A percentile compares a stretch with the other conserved stretches of the same genome.
Conservation (phyloP, 2,113 vertebrate genomes). For the Numenius arquata region DNA sequence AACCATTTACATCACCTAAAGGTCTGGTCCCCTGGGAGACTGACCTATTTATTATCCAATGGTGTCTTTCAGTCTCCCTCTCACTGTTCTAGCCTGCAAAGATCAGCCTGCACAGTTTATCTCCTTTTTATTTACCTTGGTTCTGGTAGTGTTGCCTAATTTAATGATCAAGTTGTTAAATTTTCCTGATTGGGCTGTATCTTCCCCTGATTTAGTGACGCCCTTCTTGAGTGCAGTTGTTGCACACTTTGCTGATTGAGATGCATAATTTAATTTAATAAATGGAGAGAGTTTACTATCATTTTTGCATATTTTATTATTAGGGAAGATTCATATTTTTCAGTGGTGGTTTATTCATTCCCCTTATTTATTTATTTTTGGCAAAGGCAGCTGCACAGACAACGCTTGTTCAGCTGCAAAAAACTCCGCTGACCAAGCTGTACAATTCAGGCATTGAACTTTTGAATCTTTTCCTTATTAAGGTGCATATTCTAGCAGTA, state of each 20-base stretch:
- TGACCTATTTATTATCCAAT: background rate
- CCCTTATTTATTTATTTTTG: constrained; percentile 56
- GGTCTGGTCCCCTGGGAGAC: background rate
- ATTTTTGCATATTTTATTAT: constrained; percentile 71
- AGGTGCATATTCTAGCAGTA: constrained; percentile 48
- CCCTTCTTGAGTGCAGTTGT: constrained; percentile 32
- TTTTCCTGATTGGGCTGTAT: constrained; percentile 33
- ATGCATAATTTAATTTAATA: constrained; percentile 73
- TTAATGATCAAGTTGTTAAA: constrained; percentile 44
- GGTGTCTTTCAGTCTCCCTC: background rate
- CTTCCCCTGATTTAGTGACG: constrained; percentile 34
- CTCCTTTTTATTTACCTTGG: constrained; percentile 23
- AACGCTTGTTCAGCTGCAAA: constrained; percentile 53
- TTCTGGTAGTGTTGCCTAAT: constrained; percentile 13
- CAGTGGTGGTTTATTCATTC: constrained; percentile 7
- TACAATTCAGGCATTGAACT: constrained; percentile 54
- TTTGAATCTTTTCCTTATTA: constrained; percentile 51
- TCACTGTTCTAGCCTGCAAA: background rate
- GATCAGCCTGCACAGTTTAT: background rate
- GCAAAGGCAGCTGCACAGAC: constrained; percentile 18
- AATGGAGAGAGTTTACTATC: constrained; percentile 67
- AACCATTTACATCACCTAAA: background rate
- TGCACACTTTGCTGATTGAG: constrained; percentile 59
- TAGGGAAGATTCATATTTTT: constrained; percentile 66
- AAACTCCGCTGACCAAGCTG: constrained; percentile 66